Base-by-base conservation (phyloP, 1,140 invertebrate species). In the Neelides sp. region DNA sequence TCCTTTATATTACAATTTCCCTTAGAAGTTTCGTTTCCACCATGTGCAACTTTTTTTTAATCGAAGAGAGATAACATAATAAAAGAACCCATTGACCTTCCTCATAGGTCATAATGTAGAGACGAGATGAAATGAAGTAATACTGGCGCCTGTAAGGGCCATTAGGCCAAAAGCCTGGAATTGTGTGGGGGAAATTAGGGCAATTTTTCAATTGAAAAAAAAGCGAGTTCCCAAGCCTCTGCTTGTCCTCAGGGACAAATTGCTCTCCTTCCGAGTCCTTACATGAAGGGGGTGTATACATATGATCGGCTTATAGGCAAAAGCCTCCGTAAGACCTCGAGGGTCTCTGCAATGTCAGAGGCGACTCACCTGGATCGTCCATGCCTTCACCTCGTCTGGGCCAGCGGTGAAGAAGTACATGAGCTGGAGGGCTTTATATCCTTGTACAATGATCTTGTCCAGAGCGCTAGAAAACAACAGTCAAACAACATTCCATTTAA, bases 361-460 rank as follows among this genome's bases (percentile, higher is more conserved):
- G n/a, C n/a, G 8, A 62, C 55, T 62, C 70, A 93, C 89, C 79
- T 94, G 92, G 68, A 99, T 89, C 2, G 93, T 98, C 96, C 96
- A 99, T 7, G 93, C 93, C 70, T 96, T 98, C 1, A 98, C 95
- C 77, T 99, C 96, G 70, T 99, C 95, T 43, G 82, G 28, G 10
- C 95, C 96, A 46, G 69, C 64, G 4, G 96, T 99, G 70, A 99
- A 99, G 76, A 98, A 99, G 67, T 98, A 98, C 63, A 88, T 83
- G 40, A 96, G 69, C 61, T 93, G 86, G 20, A 99, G 71, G 3
- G 91, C 82, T 66, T 94, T 96, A 73, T 98, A 99, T 39, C 96
- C 96, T 64, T 85, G 89, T 0, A 93, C 74, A 57, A 99, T 95
- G 53, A 99, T 98, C 71, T 98, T 98, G 58, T 96, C 91, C 61